Percentiles rank a stretch among this genome's conserved stretches.
phyloP scores from a whole-genome alignment of 2,888 invertebrate species.

The Entomobrya proxima region DNA sequence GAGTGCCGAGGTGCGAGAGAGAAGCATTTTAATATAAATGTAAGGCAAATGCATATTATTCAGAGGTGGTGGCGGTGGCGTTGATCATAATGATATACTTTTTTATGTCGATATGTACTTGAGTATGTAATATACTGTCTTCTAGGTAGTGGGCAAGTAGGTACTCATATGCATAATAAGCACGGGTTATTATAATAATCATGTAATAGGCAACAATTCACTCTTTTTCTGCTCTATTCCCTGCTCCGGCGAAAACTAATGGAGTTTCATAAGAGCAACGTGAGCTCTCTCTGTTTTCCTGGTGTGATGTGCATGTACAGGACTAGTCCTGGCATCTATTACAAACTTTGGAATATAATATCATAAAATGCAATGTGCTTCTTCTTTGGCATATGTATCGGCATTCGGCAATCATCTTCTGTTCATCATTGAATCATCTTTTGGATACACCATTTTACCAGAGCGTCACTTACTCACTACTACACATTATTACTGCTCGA shows the following conservation, averaged over 20 bases:
- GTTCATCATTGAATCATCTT: neutral
- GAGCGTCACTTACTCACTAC: too few species aligned
- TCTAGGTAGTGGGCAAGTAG: neutral
- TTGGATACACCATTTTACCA: too few species aligned
- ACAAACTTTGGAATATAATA: slow-evolving; percentile 7
- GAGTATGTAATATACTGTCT: neutral
- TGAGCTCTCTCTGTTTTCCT: neutral
- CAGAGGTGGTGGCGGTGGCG: neutral
- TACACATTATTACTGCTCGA: slow-evolving; percentile 15
- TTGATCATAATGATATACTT: neutral
- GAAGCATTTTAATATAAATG: neutral
- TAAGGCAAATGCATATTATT: neutral
- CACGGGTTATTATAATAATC: neutral
- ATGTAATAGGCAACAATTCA: slow-evolving; percentile 18
- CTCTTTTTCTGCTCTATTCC: neutral
- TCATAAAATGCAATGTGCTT: too few species aligned
- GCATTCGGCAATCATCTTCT: slow-evolving; percentile 13
- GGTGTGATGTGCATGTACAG: neutral
- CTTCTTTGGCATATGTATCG: neutral
- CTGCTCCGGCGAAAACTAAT: neutral
- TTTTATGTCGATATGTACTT: too few species aligned
- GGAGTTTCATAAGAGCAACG: neutral
- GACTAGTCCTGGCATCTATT: neutral
- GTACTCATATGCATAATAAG: neutral
- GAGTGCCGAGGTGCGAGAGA: too few species aligned